Evolutionary conservation across 2,888 invertebrate genomes (phyloP).

Genomic region (Caradrina kadenii): DNA sequence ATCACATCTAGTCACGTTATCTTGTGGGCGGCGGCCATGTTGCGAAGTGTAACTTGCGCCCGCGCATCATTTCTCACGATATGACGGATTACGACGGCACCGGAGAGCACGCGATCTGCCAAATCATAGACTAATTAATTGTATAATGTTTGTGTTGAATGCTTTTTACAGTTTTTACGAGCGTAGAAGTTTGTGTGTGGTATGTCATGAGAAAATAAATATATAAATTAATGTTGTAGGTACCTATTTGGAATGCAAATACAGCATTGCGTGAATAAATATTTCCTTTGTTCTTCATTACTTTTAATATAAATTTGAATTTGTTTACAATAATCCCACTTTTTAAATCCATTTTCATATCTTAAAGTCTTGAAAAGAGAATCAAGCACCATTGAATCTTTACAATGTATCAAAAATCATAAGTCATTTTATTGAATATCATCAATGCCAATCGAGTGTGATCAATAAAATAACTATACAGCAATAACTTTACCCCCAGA

Average conservation of each 20-base stretch:
- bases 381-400: too few species aligned
- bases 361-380: too few species aligned
- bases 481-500: not conserved
- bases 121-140: conserved; percentile 63
- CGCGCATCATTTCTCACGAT: conserved; percentile 67
- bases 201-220: conserved; percentile 10
- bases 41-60: conserved; percentile 39
- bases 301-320: not conserved
- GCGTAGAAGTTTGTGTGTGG: not conserved
- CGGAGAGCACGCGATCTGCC: conserved; percentile 62
- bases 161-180: conserved; percentile 34
- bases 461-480: not conserved
- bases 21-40: conserved; percentile 41
- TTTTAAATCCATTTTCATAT: too few species aligned
- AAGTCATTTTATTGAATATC: too few species aligned
- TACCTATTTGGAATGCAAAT: not conserved
- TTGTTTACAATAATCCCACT: not conserved
- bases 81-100: conserved; percentile 55
- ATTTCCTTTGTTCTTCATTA: not conserved
- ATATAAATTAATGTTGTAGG: not conserved
- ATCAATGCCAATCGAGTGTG: too few species aligned
- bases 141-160: conserved; percentile 49
- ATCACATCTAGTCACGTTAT: conserved; percentile 58
- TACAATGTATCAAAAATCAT: too few species aligned
- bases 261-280: not conserved